These are phyloP conservation scores for Eupithecia inturbata DNA, from an alignment of 2,888 invertebrate species.

Conservation along the genomic window DNA sequence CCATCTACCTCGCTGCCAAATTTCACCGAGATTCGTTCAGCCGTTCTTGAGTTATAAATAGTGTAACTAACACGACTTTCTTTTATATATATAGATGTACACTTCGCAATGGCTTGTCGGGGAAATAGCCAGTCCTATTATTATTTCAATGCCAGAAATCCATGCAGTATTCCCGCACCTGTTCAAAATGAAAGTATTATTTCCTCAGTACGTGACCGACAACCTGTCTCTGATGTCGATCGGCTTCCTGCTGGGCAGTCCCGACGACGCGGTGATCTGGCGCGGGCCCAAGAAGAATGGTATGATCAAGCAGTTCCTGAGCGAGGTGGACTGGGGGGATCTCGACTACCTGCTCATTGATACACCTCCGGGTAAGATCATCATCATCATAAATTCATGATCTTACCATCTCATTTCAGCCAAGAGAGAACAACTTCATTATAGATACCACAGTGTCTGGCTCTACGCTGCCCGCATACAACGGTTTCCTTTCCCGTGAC, in stretches of 20 bases:
- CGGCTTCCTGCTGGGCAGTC: slow-evolving; percentile 93
- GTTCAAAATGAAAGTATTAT: not conserved
- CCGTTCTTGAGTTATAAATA: no score
- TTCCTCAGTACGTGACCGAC: slow-evolving; percentile 91
- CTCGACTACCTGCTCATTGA: slow-evolving; percentile 95
- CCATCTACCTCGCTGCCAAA: no score
- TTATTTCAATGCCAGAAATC: not conserved
- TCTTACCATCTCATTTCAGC: no score
- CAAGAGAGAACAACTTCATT: no score
- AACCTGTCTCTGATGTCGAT: slow-evolving; percentile 99
- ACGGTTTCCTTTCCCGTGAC: no score
- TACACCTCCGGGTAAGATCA: slow-evolving; percentile 88
- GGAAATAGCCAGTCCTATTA: not conserved
- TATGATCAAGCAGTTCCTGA: slow-evolving; percentile 97
- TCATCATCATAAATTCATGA: not conserved
- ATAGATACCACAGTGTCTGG: no score
- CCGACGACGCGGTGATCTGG: slow-evolving; percentile 99
- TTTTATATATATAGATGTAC: not conserved
- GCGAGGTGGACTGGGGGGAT: slow-evolving; percentile 97
- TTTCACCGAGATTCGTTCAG: no score
- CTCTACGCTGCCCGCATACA: no score
- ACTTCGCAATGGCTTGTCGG: not conserved
- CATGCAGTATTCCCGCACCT: not conserved
- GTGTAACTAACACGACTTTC: no score
- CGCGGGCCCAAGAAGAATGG: slow-evolving; percentile 99